Base-by-base conservation (phyloP, 2,113 vertebrate genomes). In the Cranoglanis bouderius region DNA sequence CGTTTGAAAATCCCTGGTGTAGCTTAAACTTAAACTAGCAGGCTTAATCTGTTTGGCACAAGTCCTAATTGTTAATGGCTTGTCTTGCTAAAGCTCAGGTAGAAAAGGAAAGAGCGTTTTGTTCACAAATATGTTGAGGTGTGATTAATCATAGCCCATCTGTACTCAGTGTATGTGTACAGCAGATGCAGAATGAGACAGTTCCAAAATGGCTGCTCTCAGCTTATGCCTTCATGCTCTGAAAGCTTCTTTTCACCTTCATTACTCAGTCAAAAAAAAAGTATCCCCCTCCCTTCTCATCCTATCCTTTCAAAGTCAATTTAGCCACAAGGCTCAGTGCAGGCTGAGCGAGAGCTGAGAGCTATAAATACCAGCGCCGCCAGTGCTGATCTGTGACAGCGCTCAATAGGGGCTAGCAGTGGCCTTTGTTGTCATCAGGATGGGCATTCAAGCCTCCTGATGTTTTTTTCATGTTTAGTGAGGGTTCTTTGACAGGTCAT, bases 361-460 rank as follows among this genome's bases (percentile, higher is more conserved):
- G 92, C 92, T 93, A 94, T 92, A 92, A 94, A 93, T 93, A 93
- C 88, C 87, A 90, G 90, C 89, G 12, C 92, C 90, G 21, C 91
- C 89, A 90, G 92, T 89, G 81, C 89, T 40, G 57, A 88, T 90
- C 92, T 94, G 92, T 92, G 91, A 93, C 90, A 91, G 91, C 83
- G 88, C 78, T 91, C 92, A 83, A 86, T 88, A 85, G 90, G 91
- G 84, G 88, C 86, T 87, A 83, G 74, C 5, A 4, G 82, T 82
- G 29, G 65, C 77, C 82, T 94, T 91, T 93, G 72, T 92, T 95
- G 93, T 93, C 92, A 93, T 82, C 88, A 89, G 89, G 91, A 93
- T 85, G 93, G 89, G 91, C 77, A 94, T 92, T 95, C 93, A 94
- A 92, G 93, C 93, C 91, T 87, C 88, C 61, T 92, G 92, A 93